These are phyloP conservation scores for Zosterops borbonicus DNA, from an alignment of 2,113 vertebrate species.

Conservation along the genomic window DNA sequence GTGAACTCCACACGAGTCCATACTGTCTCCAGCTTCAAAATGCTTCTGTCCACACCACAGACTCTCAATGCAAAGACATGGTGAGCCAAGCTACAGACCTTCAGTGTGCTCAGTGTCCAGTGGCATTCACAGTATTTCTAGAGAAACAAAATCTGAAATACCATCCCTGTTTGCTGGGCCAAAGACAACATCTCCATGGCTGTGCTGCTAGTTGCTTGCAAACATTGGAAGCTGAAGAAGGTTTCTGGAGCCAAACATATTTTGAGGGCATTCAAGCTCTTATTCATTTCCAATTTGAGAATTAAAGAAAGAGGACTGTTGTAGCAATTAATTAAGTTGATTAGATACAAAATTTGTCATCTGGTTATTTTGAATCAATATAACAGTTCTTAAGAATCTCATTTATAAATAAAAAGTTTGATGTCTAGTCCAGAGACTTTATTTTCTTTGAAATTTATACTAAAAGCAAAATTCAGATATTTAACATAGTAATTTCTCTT, in stretches of 20 bases:
- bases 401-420: background rate
- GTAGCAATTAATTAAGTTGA: background rate
- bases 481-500: background rate
- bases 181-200: background rate
- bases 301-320: background rate
- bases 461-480: background rate
- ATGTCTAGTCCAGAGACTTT: background rate
- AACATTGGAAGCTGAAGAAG: background rate
- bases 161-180: background rate
- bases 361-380: background rate
- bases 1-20: background rate
- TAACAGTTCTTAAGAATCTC: background rate
- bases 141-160: background rate
- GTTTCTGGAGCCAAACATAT: background rate
- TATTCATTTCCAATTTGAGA: background rate
- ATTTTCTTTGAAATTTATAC: background rate
- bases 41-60: background rate
- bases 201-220: background rate
- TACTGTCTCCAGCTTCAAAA: background rate
- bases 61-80: accelerated
- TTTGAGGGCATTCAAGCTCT: background rate
- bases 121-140: background rate
- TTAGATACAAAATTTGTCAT: background rate
- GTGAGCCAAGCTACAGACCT: background rate
- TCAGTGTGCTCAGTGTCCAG: background rate